Evolutionary conservation across 1,140 invertebrate species (phyloP).

Genomic region (Hylyphantes graminicola): DNA sequence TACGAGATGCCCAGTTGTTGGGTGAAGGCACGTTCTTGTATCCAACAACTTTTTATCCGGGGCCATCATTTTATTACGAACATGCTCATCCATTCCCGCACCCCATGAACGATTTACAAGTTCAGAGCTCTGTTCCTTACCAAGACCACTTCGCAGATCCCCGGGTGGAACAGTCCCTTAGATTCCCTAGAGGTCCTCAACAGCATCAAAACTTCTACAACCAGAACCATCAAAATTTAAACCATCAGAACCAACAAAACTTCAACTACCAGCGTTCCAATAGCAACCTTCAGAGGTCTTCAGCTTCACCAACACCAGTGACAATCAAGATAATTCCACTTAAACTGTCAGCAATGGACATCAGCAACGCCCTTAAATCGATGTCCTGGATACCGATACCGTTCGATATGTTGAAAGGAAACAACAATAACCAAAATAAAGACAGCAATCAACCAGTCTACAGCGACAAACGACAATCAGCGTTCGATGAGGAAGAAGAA

Average conservation of each 20-base stretch:
- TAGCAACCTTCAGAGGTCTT: conserved; percentile 10
- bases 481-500: conserved; percentile 7
- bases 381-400: conserved; percentile 43
- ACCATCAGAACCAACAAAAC: not conserved
- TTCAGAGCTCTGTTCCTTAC: not conserved
- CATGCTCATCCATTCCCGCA: not conserved
- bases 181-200: not conserved
- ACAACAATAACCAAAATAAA: not conserved
- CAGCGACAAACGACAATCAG: conserved; percentile 5
- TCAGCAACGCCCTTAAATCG: conserved; percentile 32
- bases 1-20: not conserved
- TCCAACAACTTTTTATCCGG: not conserved
- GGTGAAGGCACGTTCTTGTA: conserved; percentile 32
- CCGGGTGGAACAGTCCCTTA: not conserved
- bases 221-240: not conserved
- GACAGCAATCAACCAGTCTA: not conserved
- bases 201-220: not conserved
- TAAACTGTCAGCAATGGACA: conserved; percentile 27
- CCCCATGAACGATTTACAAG: conserved; percentile 6
- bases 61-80: not conserved
- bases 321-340: conserved; percentile 45
- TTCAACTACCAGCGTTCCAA: not conserved
- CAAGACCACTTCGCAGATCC: not conserved
- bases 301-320: conserved; percentile 25
- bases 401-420: conserved; percentile 25